These are phyloP conservation scores for Asbolus verrucosus DNA, from an alignment of 1,140 invertebrate genomes.

Conservation along the genomic window DNA sequence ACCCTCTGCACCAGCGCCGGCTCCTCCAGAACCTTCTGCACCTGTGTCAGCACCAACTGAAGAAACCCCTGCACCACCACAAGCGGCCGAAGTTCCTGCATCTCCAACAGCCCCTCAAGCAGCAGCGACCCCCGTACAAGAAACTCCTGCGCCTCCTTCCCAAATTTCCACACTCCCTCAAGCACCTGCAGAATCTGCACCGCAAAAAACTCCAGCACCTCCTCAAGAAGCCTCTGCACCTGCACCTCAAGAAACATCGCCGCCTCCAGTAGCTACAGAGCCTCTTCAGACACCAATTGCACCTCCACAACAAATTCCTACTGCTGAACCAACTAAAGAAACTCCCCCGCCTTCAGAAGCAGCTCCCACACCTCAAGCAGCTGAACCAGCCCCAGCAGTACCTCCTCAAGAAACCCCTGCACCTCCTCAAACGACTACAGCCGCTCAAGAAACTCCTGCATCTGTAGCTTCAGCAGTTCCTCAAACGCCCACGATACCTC, in stretches of 20 bases:
- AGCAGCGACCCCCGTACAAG: not conserved
- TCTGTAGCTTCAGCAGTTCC: constrained; percentile 43
- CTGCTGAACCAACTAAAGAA: not conserved
- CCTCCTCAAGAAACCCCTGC: constrained; percentile 57
- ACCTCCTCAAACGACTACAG: constrained; percentile 54
- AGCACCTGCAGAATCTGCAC: constrained; percentile 32
- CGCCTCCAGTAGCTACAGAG: constrained; percentile 49
- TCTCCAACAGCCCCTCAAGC: constrained; percentile 35
- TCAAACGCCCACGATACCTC: constrained; percentile 59
- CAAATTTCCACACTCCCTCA: not conserved
- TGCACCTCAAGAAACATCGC: constrained; percentile 51
- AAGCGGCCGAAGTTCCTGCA: constrained; percentile 45
- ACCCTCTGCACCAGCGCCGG: constrained; percentile 46
- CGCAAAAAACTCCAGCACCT: constrained; percentile 54
- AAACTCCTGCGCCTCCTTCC: not conserved
- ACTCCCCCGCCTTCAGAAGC: constrained; percentile 49
- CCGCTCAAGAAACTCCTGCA: constrained; percentile 40
- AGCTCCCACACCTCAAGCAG: constrained; percentile 6
- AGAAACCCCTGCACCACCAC: constrained; percentile 18
- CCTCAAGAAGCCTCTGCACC: constrained; percentile 56
- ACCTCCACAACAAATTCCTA: constrained; percentile 9
- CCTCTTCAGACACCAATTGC: constrained; percentile 23
- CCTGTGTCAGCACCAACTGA: constrained; percentile 46
- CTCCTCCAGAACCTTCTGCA: constrained; percentile 48
- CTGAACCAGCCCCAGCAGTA: constrained; percentile 60